Evolutionary conservation across 2,888 invertebrate species (phyloP).

Genomic region (Clitarchus hookeri): DNA sequence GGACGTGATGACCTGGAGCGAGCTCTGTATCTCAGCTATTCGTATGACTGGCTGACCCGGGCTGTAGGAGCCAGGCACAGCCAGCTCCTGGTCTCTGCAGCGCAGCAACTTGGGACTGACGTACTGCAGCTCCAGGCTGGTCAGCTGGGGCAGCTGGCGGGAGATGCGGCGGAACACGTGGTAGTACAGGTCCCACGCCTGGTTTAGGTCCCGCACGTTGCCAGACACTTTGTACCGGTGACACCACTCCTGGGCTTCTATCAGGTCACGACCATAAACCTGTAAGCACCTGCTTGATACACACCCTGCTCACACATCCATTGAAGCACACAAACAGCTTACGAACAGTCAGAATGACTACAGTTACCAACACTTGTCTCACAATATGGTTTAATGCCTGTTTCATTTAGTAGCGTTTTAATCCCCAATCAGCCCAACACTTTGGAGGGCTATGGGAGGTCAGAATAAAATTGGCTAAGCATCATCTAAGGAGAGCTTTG

Average conservation of each 20-base stretch:
- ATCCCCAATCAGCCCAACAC: not conserved
- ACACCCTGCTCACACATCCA: no score
- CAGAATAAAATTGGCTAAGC: not conserved
- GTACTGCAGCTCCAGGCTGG: constrained; percentile 90
- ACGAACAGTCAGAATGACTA: no score
- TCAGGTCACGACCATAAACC: constrained; percentile 92
- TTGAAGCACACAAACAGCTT: no score
- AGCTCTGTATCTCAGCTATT: constrained; percentile 88
- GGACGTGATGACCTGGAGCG: constrained; percentile 92
- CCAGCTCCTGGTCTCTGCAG: constrained; percentile 91
- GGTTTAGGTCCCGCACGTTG: constrained; percentile 89
- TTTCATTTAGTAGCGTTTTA: not conserved
- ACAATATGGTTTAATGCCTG: no score
- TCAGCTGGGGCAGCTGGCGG: constrained; percentile 89
- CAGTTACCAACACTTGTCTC: no score
- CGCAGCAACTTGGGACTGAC: constrained; percentile 90
- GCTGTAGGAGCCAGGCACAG: constrained; percentile 97
- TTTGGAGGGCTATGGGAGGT: not conserved
- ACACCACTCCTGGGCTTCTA: constrained; percentile 96
- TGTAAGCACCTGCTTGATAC: constrained; percentile 44
- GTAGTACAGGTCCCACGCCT: constrained; percentile 99
- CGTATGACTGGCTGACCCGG: constrained; percentile 88
- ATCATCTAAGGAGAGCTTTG: constrained; percentile 37
- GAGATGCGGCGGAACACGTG: constrained; percentile 97
- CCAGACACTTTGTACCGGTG: constrained; percentile 78